phyloP scores from a whole-genome alignment of 2,113 vertebrate genomes.

The Tenrec ecaudatus region DNA sequence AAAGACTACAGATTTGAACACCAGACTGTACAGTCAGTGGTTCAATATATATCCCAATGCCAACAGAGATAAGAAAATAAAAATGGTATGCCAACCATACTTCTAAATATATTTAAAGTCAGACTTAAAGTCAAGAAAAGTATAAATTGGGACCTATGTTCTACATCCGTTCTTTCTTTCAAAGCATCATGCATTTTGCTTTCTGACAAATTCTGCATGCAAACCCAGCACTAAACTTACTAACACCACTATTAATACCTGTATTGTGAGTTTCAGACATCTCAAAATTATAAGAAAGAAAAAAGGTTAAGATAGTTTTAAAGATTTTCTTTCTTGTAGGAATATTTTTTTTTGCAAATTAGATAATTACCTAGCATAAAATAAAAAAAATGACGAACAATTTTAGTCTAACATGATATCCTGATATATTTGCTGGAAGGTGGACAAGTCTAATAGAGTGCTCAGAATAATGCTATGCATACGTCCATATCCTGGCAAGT shows the following conservation, averaged over 20 bases:
- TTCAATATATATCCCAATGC: too few species aligned
- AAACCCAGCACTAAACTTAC: not conserved
- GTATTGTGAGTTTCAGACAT: not conserved
- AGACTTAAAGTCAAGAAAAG: not conserved
- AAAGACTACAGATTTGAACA: too few species aligned
- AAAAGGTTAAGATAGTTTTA: not conserved
- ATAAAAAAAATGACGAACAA: not conserved
- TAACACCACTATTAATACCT: fast-evolving
- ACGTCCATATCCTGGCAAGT: too few species aligned
- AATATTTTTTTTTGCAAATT: not conserved
- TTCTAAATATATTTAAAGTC: not conserved
- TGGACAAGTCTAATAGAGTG: not conserved
- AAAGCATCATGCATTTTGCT: not conserved
- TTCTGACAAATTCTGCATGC: not conserved
- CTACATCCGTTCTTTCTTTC: not conserved
- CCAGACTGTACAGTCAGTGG: too few species aligned
- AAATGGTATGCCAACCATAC: too few species aligned
- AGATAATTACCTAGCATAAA: not conserved
- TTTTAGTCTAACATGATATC: not conserved
- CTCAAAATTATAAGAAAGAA: not conserved
- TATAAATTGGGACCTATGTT: not conserved
- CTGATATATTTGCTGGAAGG: not conserved
- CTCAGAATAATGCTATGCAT: not conserved
- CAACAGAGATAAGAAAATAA: not conserved
- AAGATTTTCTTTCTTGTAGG: not conserved